Percentiles rank a stretch among this genome's conserved stretches.
Evolutionary conservation across 2,113 vertebrate genomes (phyloP).

Genomic region (Cichladusa arquata): DNA sequence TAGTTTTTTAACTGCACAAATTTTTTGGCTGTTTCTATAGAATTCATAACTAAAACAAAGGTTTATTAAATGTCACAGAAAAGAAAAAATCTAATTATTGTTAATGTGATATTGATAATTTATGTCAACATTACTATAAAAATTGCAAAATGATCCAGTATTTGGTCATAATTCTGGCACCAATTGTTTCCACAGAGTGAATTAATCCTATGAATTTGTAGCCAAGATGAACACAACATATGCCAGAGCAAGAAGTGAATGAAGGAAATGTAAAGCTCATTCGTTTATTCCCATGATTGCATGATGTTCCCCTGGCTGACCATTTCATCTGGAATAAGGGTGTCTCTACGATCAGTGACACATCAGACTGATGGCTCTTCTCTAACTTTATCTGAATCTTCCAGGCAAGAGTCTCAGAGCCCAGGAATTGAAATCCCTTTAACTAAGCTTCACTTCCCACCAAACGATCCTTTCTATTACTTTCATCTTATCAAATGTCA

Average conservation of each 20-base stretch:
- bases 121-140: not conserved
- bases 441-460: not conserved
- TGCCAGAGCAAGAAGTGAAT: not conserved
- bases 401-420: not conserved
- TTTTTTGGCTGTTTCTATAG: not conserved
- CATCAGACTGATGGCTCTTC: not conserved
- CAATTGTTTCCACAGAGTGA: not conserved
- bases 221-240: not conserved
- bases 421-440: not conserved
- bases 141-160: not conserved
- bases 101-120: not conserved
- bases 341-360: not conserved
- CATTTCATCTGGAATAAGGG: not conserved
- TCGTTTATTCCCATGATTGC: not conserved
- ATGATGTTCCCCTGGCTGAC: not conserved
- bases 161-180: not conserved
- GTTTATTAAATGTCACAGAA: not conserved
- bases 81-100: not conserved
- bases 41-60: not conserved
- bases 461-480: not conserved
- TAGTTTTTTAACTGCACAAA: not conserved
- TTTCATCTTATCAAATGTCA: not conserved
- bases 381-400: not conserved
- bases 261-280: not conserved
- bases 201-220: not conserved